Percentiles rank a stretch among this genome's conserved stretches.
Evolutionary conservation across 2,113 vertebrate genomes (phyloP).

Genomic region (Eira barbara): DNA sequence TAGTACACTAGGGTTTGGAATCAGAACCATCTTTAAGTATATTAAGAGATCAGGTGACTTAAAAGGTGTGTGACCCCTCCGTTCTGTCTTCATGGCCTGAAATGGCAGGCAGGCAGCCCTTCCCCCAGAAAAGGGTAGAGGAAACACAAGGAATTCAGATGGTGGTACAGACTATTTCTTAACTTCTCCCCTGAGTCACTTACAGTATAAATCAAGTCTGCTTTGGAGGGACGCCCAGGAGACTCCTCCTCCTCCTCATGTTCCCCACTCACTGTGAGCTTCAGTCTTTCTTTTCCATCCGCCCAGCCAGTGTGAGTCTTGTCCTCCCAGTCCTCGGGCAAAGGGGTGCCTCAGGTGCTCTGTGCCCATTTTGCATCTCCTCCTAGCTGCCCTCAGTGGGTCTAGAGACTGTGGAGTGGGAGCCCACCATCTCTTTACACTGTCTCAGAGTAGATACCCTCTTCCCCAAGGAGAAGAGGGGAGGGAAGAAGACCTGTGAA

Average conservation of each 20-base stretch:
- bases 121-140: neutral
- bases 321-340: neutral
- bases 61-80: neutral
- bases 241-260: neutral
- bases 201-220: neutral
- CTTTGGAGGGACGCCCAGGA: neutral
- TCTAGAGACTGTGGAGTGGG: accelerated
- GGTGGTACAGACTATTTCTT: neutral
- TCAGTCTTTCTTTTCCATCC: neutral
- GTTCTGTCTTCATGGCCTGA: neutral
- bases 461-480: neutral
- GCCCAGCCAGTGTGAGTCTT: neutral
- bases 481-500: neutral
- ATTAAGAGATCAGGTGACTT: neutral
- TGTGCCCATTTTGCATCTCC: neutral
- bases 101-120: neutral
- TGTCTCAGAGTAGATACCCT: neutral
- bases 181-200: neutral
- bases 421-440: neutral
- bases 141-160: neutral
- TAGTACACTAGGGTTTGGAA: neutral
- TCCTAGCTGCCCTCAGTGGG: accelerated
- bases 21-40: neutral
- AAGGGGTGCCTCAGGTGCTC: neutral
- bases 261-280: neutral